Conservation (phyloP, 2,888 invertebrate genomes). For the Elysia crispata region DNA sequence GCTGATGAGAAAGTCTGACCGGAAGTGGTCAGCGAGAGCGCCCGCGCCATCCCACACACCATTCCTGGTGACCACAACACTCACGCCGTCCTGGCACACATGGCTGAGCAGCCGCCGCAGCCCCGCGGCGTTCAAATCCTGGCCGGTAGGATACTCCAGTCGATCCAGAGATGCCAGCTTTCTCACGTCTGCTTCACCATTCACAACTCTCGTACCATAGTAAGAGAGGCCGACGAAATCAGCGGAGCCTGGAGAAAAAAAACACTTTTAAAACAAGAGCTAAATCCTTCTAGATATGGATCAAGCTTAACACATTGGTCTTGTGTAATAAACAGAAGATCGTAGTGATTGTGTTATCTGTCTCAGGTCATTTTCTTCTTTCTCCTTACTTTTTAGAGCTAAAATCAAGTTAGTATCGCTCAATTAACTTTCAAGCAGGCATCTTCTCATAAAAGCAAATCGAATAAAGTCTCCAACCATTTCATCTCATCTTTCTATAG, state of each 20-base stretch:
- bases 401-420: too few species aligned
- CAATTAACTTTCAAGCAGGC: too few species aligned
- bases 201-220: slow-evolving; percentile 12
- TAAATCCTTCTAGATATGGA: too few species aligned
- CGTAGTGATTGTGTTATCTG: too few species aligned
- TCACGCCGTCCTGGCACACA: slow-evolving; percentile 20
- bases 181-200: slow-evolving; percentile 2
- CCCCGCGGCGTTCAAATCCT: slow-evolving; percentile 15
- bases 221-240: slow-evolving; percentile 49
- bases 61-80: slow-evolving; percentile 32
- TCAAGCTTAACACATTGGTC: too few species aligned
- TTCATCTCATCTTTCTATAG: too few species aligned
- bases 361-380: too few species aligned
- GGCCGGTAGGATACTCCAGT: slow-evolving; percentile 11
- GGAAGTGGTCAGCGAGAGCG: slow-evolving; percentile 31
- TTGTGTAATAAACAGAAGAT: too few species aligned
- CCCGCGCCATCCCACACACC: slow-evolving; percentile 24
- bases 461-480: too few species aligned
- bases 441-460: too few species aligned
- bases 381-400: too few species aligned
- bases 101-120: slow-evolving; percentile 37
- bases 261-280: too few species aligned
- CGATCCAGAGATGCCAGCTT: background rate
- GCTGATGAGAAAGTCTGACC: slow-evolving; percentile 37
- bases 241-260: slow-evolving; percentile 41